Percentiles rank a stretch among this genome's conserved stretches.
phyloP scores from a whole-genome alignment of 2,797 vertebrate species.

The Micrastur ruficollis region DNA sequence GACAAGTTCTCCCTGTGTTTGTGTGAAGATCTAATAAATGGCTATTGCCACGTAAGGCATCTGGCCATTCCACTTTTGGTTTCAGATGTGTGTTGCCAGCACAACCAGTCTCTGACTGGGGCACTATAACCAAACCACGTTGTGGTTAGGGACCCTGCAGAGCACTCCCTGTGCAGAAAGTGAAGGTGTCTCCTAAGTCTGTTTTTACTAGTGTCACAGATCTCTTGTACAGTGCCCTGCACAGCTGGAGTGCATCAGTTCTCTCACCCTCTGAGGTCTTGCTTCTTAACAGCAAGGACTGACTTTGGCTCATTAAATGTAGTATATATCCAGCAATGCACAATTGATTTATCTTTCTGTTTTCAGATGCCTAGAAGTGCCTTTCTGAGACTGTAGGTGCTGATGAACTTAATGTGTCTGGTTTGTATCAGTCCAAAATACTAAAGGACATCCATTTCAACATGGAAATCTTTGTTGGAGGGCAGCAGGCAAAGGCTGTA shows the following conservation, averaged over 20 bases:
- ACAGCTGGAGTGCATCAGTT: not conserved
- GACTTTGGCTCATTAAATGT: not conserved
- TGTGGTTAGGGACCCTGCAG: not conserved
- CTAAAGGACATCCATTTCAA: not conserved
- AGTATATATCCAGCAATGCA: not conserved
- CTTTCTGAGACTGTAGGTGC: not conserved
- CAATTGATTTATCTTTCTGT: not conserved
- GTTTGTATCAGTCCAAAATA: not conserved
- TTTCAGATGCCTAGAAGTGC: not conserved
- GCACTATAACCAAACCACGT: not conserved
- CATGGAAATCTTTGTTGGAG: not conserved
- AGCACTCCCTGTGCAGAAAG: not conserved
- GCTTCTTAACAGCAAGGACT: not conserved
- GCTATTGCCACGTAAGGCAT: not conserved
- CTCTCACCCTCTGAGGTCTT: not conserved
- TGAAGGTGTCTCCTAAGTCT: not conserved
- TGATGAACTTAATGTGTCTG: not conserved
- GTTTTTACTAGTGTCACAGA: not conserved
- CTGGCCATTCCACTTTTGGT: not conserved
- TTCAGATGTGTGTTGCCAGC: not conserved
- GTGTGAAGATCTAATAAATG: not conserved
- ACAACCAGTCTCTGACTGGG: not conserved
- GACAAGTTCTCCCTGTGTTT: not conserved
- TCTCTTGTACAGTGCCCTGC: not conserved
- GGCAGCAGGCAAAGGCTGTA: not conserved